Conservation (phyloP, 2,888 invertebrate species). For the Parnassius orleans region DNA sequence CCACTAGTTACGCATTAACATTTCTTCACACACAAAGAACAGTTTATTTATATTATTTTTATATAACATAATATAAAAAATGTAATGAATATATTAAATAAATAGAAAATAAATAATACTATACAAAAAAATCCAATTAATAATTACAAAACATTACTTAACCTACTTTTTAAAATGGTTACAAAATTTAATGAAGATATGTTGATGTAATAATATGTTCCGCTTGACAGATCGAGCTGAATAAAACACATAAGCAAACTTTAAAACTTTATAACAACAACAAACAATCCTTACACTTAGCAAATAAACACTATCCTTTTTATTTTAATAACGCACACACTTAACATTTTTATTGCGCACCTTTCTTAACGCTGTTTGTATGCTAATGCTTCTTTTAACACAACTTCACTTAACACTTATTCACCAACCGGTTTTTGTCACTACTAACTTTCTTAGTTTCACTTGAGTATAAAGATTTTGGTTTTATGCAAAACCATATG, state of each 20-base stretch:
- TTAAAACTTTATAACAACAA: conserved; percentile 23
- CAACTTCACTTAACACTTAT: conserved; percentile 17
- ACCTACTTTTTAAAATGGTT: too few relatives aligned
- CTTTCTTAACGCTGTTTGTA: conserved; percentile 23
- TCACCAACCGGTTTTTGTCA: conserved; percentile 23
- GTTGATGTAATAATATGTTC: conserved; percentile 22
- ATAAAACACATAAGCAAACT: conserved; percentile 15
- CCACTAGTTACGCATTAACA: conserved; percentile 61
- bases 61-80: not conserved
- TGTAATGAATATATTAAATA: not conserved
- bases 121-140: too few relatives aligned
- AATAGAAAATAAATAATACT: not conserved
- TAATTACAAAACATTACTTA: not conserved
- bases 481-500: conserved; percentile 12
- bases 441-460: conserved; percentile 28
- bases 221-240: conserved; percentile 11
- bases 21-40: conserved; percentile 29
- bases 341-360: conserved; percentile 1
- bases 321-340: conserved; percentile 5
- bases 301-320: conserved; percentile 18
- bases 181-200: conserved; percentile 20
- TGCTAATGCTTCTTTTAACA: conserved; percentile 23
- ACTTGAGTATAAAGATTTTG: conserved; percentile 8
- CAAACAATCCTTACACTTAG: conserved; percentile 19
- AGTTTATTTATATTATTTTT: not conserved